Conservation (phyloP, 2,113 vertebrate species). For the Corythoichthys haematopterus region DNA sequence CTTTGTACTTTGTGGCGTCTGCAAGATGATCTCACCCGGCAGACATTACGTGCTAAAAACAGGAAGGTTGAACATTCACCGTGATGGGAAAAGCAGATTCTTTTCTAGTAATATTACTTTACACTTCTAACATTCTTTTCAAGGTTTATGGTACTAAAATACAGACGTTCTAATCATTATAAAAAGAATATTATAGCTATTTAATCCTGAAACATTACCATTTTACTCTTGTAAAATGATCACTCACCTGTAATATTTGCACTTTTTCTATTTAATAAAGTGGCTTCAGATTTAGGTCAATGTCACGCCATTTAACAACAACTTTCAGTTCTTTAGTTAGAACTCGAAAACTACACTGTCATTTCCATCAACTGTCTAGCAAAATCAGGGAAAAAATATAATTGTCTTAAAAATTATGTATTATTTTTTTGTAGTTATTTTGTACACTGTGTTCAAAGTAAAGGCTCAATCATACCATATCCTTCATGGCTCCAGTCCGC, state of each 20-base stretch:
- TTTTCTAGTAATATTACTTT: background rate
- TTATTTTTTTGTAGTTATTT: too few relatives aligned
- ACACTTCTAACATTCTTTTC: background rate
- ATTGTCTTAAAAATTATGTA: too few relatives aligned
- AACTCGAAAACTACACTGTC: too few relatives aligned
- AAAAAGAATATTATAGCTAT: background rate
- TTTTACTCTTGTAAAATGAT: background rate
- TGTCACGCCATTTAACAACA: too few relatives aligned
- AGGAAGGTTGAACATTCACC: constrained; percentile 14
- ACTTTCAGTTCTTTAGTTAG: too few relatives aligned
- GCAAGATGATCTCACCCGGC: constrained; percentile 50
- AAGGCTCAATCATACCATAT: too few relatives aligned
- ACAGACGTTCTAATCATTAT: background rate
- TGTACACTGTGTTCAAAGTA: too few relatives aligned
- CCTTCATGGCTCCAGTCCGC: too few relatives aligned
- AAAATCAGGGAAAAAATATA: too few relatives aligned
- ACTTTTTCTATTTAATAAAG: background rate
- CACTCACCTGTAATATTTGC: background rate
- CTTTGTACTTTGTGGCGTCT: constrained; percentile 45
- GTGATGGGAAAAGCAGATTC: constrained; percentile 33
- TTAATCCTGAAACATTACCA: background rate
- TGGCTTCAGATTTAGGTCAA: too few relatives aligned
- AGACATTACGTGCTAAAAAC: constrained; percentile 22
- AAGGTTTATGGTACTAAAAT: background rate
- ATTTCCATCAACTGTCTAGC: too few relatives aligned